Base-by-base conservation (phyloP, 2,113 vertebrate species). In the Gymnorhina tibicen region DNA sequence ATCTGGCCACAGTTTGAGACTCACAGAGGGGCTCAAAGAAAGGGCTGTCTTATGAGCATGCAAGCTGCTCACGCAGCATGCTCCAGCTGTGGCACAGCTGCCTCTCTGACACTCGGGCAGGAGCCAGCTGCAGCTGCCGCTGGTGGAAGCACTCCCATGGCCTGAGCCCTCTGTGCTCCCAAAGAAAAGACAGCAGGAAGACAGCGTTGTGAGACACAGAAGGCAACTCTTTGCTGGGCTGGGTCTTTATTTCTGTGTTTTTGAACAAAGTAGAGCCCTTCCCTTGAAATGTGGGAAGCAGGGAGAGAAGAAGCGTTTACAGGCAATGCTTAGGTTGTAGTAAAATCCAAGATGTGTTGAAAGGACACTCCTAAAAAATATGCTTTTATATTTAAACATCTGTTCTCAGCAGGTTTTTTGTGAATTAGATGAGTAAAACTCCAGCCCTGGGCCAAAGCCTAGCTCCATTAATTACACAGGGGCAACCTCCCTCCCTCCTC, bases 121-220 rank as follows among this genome's bases (percentile, higher is more conserved):
- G 76, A 91, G 58, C 49, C 0, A 0, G 16, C 73, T 89, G 72
- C 89, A 78, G 81, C 76, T 74, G 89, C 42, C 0, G 1, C 52
- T 67, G 60, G 28, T 2, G 1, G 70, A 75, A 91, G 47, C 1
- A 0, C n/a, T 81, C 56, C 42, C 77, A 22, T 2, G 1, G 23
- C 2, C 0, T 3, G 0, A 59, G 77, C 20, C 19, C 64, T 86
- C 46, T 0, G 0, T 0, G 2, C 3, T 78, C 73, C 81, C 81
- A 19, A 55, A 81, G 77, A 81, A 59, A 63, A 70, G 18, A 12
- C 13, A 2, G 6, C n/a, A 74, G 60, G 78, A 86, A 63, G 14
- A 30, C n/a, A 55, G 35, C 0, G 0, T 19, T 30, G 35, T 37
- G 74, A 72, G 20, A 32, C 52, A 75, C 0, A 0, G 68, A 68